Evolutionary conservation across 2,113 vertebrate genomes (phyloP), one percentile per base, ranked within the genome.

Genomic region (Baryphthengus martii): DNA sequence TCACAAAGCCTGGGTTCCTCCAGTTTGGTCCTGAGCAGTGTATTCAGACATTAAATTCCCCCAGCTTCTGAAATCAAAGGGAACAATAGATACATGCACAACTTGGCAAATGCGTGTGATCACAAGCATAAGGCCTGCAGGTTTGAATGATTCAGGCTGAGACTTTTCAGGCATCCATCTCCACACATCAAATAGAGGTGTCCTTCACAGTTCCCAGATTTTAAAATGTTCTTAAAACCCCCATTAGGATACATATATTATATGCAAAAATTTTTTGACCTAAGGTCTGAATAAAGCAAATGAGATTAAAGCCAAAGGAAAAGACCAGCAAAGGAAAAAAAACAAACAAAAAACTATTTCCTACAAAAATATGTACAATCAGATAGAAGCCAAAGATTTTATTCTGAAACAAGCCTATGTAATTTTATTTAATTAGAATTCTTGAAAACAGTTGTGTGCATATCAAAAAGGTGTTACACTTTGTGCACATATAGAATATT

Each of bases 21-120:
- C 33, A 42, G 47, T 67, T 90, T 6, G 8, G 19, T 52, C 68
- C 49, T 3, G 2, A 81, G 47, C 21, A 61, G 29, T 7, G 1
- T 37, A 62, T 76, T 79, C 86, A 90, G 70, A 45, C 25, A 21
- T 76, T 42, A 56, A 55, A 90, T 81, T 71, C 73, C 63, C 39
- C 63, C 66, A 56, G 83, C 58, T 92, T 86, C 92, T 89, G 83
- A 92, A 89, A 80, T 87, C 80, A 90, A 89, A 93, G 56, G 66
- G 45, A 80, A 84, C 52, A 76, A 93, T 42, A 56, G 58, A 59
- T 26, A 56, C 35, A 11, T 7, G 67, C 20, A 74, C 52, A 87
- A 88, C 94, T 71, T 52, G 88, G 65, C 18, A 70, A 70, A 79
- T 7, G 17, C 11, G 20, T 77, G 85, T 47, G 47, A 90, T 90